Conservation (phyloP, 2,888 invertebrate genomes). For the Tenthredo distinguenda region DNA sequence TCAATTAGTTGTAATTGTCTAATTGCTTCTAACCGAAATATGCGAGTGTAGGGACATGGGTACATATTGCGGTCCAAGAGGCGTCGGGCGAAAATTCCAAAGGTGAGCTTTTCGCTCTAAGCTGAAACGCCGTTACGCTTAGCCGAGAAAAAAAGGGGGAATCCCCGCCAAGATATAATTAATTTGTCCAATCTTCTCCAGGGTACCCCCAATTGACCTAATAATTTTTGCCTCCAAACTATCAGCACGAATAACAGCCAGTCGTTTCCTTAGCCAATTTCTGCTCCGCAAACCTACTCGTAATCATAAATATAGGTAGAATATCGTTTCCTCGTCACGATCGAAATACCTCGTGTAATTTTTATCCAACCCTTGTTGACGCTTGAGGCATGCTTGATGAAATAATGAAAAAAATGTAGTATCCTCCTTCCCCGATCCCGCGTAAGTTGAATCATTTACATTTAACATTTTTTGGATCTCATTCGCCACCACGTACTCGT, state of each 20-base stretch:
- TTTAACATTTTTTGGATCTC: background rate
- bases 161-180: slow-evolving; percentile 17
- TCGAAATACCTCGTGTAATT: slow-evolving; percentile 18
- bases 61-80: background rate
- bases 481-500: background rate
- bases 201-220: background rate
- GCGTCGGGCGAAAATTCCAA: background rate
- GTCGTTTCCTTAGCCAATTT: slow-evolving; percentile 25
- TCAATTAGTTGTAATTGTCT: background rate
- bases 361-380: slow-evolving; percentile 4
- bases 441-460: background rate
- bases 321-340: background rate
- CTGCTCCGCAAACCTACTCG: background rate
- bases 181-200: slow-evolving; percentile 39
- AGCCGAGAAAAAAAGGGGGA: background rate
- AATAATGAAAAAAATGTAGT: background rate
- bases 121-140: background rate
- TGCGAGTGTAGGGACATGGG: background rate
- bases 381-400: background rate
- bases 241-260: background rate
- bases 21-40: slow-evolving; percentile 1
- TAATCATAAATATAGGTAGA: slow-evolving; percentile 13
- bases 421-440: background rate
- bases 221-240: slow-evolving; percentile 6
- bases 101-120: background rate